Conservation (phyloP, 2,113 vertebrate genomes). For the Butorides virescens region DNA sequence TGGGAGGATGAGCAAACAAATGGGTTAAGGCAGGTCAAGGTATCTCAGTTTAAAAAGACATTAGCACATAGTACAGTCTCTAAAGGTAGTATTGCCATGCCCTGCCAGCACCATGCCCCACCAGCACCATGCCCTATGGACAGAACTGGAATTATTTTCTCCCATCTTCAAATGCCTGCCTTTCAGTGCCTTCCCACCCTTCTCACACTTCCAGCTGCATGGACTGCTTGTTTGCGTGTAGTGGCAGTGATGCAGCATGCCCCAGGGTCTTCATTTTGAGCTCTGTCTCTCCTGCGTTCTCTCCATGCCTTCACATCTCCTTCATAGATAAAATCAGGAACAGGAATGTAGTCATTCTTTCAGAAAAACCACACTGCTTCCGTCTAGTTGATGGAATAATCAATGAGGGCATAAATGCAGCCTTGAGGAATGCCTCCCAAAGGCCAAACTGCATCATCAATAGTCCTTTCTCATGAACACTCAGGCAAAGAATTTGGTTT, state of each 20-base stretch:
- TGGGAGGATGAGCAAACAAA: not conserved
- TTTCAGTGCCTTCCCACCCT: not conserved
- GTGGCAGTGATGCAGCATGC: not conserved
- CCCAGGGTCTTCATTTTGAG: not conserved
- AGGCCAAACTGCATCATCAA: not conserved
- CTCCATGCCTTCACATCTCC: not conserved
- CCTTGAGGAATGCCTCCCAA: not conserved
- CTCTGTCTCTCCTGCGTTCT: not conserved
- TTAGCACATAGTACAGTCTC: not conserved
- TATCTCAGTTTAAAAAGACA: not conserved
- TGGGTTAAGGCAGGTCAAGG: not conserved
- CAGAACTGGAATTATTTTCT: not conserved
- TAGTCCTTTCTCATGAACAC: not conserved
- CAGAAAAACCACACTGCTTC: not conserved
- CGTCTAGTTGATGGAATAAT: not conserved
- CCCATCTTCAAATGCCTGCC: not conserved
- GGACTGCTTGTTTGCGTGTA: not conserved
- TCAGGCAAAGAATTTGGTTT: not conserved
- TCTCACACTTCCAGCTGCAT: not conserved
- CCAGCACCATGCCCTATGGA: not conserved
- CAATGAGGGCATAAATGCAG: not conserved
- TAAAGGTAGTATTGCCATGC: not conserved
- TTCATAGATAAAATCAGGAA: not conserved
- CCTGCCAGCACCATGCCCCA: not conserved
- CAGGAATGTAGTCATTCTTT: not conserved